These are phyloP conservation scores for Phalacrocorax brasilianus DNA, from an alignment of 2,113 vertebrate genomes.

Conservation along the genomic window DNA sequence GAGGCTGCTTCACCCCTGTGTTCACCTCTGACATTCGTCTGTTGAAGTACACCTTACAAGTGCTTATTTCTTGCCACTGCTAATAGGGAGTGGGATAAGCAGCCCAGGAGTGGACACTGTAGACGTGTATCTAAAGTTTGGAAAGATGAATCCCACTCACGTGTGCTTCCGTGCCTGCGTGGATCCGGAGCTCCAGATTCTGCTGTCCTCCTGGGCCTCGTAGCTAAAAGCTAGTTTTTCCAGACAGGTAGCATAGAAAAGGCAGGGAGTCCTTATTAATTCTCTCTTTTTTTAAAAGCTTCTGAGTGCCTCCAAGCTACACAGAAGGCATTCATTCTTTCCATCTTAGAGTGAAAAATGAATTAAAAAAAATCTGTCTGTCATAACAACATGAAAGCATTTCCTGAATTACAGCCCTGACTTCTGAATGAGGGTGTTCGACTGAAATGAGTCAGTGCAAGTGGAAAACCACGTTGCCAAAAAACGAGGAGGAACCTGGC, in stretches of 20 bases:
- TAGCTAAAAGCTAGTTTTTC: neutral
- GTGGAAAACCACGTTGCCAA: neutral
- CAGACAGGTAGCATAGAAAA: neutral
- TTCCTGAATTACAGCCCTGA: constrained; percentile 45
- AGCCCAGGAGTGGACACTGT: neutral
- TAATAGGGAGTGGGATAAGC: neutral
- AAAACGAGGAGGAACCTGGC: neutral
- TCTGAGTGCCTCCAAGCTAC: constrained; percentile 35
- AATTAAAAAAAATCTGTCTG: constrained; percentile 16
- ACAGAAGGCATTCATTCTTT: constrained; percentile 26
- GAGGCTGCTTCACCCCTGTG: accelerated
- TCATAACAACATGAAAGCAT: constrained; percentile 50
- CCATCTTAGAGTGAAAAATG: constrained; percentile 30
- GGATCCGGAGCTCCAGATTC: neutral
- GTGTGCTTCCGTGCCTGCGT: neutral
- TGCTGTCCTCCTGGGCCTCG: neutral
- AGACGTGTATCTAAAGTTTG: neutral
- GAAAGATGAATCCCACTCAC: neutral
- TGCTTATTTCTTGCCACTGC: neutral
- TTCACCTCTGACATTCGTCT: neutral
- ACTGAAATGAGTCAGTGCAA: constrained; percentile 45
- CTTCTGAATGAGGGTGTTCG: constrained; percentile 31
- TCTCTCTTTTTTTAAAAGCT: neutral
- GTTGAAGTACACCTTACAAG: neutral
- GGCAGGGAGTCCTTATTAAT: neutral